These are phyloP conservation scores for Glaucidium brasilianum DNA, from an alignment of 2,113 vertebrate genomes.

Conservation along the genomic window DNA sequence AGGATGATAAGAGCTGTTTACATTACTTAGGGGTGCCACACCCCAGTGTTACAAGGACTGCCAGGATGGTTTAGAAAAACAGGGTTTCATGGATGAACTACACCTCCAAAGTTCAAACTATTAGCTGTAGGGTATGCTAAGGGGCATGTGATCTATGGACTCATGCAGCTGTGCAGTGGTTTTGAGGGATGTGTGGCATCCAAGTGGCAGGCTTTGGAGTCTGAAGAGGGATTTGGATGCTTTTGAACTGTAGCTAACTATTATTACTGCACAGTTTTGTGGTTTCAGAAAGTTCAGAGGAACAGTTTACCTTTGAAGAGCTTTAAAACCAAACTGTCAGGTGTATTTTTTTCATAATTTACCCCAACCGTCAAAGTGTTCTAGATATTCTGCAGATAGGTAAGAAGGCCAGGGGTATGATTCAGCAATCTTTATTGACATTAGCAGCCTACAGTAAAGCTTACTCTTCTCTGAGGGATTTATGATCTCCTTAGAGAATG, in stretches of 20 bases:
- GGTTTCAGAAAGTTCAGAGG: slow-evolving; percentile 29
- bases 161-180: background rate
- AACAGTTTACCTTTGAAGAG: slow-evolving; percentile 18
- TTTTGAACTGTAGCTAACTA: slow-evolving; percentile 6
- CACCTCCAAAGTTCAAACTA: background rate
- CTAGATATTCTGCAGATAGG: background rate
- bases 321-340: background rate
- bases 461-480: background rate
- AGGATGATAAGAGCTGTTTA: background rate
- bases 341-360: background rate
- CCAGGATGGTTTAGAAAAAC: background rate
- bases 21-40: background rate
- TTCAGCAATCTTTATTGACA: background rate
- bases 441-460: background rate
- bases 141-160: background rate
- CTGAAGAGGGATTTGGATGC: background rate
- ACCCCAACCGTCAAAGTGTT: background rate
- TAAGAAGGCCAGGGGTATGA: background rate
- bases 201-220: background rate
- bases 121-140: background rate
- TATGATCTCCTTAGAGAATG: background rate
- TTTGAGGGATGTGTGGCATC: background rate
- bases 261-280: background rate
- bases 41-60: background rate
- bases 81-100: background rate